Evolutionary conservation across 2,888 invertebrate genomes (phyloP), one percentile per base, ranked within the genome.

Genomic region (Hydroisotoma schaefferi): DNA sequence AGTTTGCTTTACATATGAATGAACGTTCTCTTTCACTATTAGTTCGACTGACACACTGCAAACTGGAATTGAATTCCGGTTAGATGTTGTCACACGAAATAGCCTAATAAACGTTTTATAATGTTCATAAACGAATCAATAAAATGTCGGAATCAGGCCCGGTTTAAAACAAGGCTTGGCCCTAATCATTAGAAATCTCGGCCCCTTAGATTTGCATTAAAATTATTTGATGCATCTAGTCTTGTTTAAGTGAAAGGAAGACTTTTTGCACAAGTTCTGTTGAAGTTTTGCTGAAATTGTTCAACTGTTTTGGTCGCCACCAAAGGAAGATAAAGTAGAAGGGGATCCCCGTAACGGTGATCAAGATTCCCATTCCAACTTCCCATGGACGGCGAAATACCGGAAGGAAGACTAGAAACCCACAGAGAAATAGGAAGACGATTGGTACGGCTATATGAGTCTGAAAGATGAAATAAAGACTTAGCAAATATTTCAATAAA

Each of bases 261-360:
- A 90, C 69, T 74, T 87, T 87, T 75, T 88, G 88, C 65, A 85
- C 82, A 2, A 79, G 67, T 62, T 80, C 79, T 0, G 87, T 88
- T 60, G 83, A 75, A 74, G 80, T 79, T 29, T 76, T 86, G 86
- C 80, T 54, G 81, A 81, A 72, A 67, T 48, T 59, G 61, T 65
- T 51, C 8, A 73, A 46, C 18, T 51, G 37, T n/a, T 47, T 53
- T 1, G 70, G 70, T 29, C 55, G 55, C 82, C 85, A 84, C 54
- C 80, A 80, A 40, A 92, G 84, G 38, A 90, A 85, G 1, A 84
- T 74, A 73, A 83, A 85, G 77, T 91, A 93, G 22, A 87, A 86
- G 0, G 93, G 93, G 62, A 93, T 81, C 1, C 93, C 93, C 26
- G 87, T 83, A n/a, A 86, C 75, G 0, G 92, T 90, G 73, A 93